A percentile compares a stretch with the other conserved stretches of the same genome.
phyloP scores from a whole-genome alignment of 2,113 vertebrate genomes.

The Phasianus colchicus region DNA sequence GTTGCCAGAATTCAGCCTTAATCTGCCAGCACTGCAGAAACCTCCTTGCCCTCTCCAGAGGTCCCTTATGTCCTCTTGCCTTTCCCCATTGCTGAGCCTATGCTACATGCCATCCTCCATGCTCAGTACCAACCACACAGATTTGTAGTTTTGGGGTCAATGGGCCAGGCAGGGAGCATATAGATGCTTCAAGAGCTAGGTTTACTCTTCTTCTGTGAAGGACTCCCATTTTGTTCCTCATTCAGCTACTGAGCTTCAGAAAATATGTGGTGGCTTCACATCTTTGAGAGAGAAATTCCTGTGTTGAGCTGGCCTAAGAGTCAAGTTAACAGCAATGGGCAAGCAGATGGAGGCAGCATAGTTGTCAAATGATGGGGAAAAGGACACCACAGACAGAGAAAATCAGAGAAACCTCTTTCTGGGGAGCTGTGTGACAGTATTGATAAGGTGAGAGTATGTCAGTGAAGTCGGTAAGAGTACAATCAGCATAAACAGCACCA shows the following conservation, averaged over 20 bases:
- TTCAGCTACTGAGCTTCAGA: neutral
- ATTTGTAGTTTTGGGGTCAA: neutral
- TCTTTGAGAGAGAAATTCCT: neutral
- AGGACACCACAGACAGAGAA: neutral
- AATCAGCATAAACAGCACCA: conserved; percentile 16
- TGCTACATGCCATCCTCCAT: accelerated
- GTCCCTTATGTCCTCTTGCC: neutral
- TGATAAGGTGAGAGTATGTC: conserved; percentile 24
- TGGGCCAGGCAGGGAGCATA: neutral
- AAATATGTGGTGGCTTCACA: neutral
- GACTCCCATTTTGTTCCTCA: accelerated
- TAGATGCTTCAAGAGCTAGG: neutral
- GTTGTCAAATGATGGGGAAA: accelerated
- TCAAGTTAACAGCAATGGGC: neutral
- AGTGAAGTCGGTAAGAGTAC: conserved; percentile 20
- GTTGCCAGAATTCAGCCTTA: neutral
- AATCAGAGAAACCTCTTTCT: neutral
- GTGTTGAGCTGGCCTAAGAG: neutral
- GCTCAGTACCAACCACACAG: accelerated
- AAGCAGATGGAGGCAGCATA: neutral
- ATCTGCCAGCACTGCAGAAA: neutral
- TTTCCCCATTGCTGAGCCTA: neutral
- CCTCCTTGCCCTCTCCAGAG: neutral
- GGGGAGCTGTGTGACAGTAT: neutral
- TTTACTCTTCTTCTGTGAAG: neutral